Evolutionary conservation across 1,140 invertebrate genomes (phyloP).

Genomic region (Drosophila sucinea): DNA sequence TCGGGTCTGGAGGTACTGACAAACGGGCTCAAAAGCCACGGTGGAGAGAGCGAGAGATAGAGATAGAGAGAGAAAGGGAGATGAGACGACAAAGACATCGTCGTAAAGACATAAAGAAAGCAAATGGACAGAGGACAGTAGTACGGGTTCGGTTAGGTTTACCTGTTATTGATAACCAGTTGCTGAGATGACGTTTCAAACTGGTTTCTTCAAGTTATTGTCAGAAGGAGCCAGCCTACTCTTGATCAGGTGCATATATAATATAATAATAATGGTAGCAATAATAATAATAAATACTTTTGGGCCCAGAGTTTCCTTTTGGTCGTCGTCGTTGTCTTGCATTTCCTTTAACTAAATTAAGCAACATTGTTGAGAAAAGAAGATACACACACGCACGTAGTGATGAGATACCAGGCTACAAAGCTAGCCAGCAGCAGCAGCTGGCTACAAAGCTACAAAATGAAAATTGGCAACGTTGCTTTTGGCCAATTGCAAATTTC

Average conservation of each 20-base stretch:
- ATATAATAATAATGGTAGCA: conserved; percentile 20
- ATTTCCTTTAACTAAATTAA: conserved; percentile 61
- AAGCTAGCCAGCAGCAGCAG: conserved; percentile 26
- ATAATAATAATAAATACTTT: conserved; percentile 18
- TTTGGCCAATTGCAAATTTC: conserved; percentile 51
- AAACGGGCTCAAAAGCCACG: conserved; percentile 15
- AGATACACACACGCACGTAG: conserved; percentile 23
- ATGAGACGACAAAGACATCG: conserved; percentile 32
- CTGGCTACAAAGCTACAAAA: conserved; percentile 49
- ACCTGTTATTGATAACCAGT: conserved; percentile 59
- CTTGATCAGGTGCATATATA: conserved; percentile 64
- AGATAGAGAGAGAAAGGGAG: not conserved
- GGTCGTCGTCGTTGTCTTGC: not conserved
- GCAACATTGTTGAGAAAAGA: conserved; percentile 54
- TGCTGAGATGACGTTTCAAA: conserved; percentile 62
- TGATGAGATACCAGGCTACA: conserved; percentile 36
- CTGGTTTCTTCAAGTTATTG: conserved; percentile 50
- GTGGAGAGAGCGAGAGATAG: conserved; percentile 10
- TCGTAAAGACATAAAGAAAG: conserved; percentile 31
- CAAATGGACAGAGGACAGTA: conserved; percentile 29
- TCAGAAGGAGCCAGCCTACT: not conserved
- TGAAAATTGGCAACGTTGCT: conserved; percentile 68
- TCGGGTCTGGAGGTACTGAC: conserved; percentile 11
- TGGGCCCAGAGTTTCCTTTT: conserved; percentile 6
- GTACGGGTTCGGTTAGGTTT: conserved; percentile 35